Evolutionary conservation across 2,797 vertebrate species (phyloP).

Genomic region (Morus bassanus): DNA sequence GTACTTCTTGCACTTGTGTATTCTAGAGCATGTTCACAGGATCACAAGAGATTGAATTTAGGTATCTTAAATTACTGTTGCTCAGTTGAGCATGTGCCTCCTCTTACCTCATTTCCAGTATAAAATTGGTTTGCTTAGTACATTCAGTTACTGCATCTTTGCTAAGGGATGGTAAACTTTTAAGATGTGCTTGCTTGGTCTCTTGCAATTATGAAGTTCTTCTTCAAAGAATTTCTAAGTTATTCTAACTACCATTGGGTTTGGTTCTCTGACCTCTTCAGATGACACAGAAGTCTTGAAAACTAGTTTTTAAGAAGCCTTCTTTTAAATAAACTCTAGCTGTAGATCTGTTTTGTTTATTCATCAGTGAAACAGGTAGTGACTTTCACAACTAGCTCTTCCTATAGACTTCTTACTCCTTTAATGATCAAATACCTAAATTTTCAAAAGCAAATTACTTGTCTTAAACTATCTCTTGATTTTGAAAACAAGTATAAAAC

Average conservation of each 20-base stretch:
- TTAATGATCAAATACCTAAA: not conserved
- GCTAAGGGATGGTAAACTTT: not conserved
- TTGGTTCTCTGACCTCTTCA: not conserved
- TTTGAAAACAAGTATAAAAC: not conserved
- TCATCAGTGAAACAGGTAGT: not conserved
- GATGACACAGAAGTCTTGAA: not conserved
- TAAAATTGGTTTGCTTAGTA: not conserved
- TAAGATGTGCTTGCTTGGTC: not conserved
- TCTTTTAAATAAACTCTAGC: not conserved
- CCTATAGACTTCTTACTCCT: not conserved
- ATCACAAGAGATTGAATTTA: not conserved
- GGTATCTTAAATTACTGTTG: not conserved
- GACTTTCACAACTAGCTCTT: not conserved
- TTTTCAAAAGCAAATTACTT: not conserved
- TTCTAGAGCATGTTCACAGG: not conserved
- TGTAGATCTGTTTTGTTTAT: not conserved
- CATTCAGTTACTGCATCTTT: not conserved
- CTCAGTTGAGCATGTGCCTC: not conserved
- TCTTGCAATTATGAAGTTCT: not conserved
- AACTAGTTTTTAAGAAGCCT: not conserved
- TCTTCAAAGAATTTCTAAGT: not conserved
- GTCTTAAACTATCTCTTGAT: not conserved
- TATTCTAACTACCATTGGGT: not conserved
- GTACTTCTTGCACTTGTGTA: not conserved
- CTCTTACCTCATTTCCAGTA: not conserved